Evolutionary conservation across 2,797 vertebrate genomes (phyloP).

Genomic region (Nasua narica): DNA sequence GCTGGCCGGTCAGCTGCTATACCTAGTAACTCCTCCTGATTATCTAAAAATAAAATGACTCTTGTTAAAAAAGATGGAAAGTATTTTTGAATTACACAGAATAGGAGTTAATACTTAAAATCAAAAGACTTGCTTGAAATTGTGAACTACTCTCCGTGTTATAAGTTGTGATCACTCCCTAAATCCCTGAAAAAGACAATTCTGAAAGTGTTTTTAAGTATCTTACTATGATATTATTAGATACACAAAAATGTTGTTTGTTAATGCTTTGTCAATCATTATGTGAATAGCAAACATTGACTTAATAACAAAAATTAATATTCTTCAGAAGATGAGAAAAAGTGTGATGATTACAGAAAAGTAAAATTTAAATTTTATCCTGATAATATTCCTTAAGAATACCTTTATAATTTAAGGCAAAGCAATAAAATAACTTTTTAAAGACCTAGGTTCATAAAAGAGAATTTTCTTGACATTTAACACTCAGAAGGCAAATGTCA

Average conservation of each 20-base stretch:
- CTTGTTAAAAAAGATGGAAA: background rate
- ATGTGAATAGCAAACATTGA: conserved; percentile 73
- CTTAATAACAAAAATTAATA: conserved; percentile 73
- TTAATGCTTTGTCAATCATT: conserved; percentile 69
- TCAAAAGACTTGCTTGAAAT: conserved; percentile 41
- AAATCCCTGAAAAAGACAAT: conserved; percentile 55
- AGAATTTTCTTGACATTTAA: conserved; percentile 56
- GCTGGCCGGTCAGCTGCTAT: conserved; percentile 70
- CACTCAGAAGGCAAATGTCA: conserved; percentile 24
- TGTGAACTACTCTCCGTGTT: conserved; percentile 15
- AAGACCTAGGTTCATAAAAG: conserved; percentile 56
- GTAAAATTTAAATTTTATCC: conserved; percentile 74
- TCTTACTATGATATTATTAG: conserved; percentile 47
- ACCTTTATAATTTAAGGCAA: conserved; percentile 54
- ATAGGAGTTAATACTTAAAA: conserved; percentile 24
- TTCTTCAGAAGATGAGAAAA: conserved; percentile 62
- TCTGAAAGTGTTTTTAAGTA: conserved; percentile 65
- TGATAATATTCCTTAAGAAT: conserved; percentile 56
- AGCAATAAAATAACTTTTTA: conserved; percentile 49
- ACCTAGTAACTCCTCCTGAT: conserved; percentile 59
- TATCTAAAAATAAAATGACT: conserved; percentile 55
- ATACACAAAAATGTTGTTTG: conserved; percentile 72
- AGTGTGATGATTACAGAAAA: conserved; percentile 65
- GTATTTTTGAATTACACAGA: conserved; percentile 53
- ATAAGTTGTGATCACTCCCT: conserved; percentile 50